Evolutionary conservation across 2,113 vertebrate genomes (phyloP), one percentile per base, ranked within the genome.

Genomic region (Corvus moneduloides): DNA sequence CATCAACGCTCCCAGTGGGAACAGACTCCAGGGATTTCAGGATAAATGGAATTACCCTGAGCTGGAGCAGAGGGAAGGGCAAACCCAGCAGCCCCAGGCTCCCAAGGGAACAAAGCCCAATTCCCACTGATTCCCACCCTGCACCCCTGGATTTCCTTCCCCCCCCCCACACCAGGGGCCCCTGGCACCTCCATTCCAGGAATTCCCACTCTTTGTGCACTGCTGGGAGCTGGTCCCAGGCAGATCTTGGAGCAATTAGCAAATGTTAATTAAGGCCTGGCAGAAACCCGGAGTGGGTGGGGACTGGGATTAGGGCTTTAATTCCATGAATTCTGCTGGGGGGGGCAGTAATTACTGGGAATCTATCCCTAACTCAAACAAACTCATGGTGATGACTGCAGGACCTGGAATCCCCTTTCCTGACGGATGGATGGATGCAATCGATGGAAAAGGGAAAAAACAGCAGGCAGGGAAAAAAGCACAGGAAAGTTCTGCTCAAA

Each of bases 221-320:
- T 48, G 16, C 1, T 49, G 83, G 49, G 22, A 54, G 71, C 74
- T 46, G 82, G 71, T 71, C 28, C 71, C 69, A 8, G 16, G 67
- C 16, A 8, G 49, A 93, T 69, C 73, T 67, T 32, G 58, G 63
- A 93, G 68, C 67, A 37, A 94, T 91, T 78, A 86, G 86, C 82
- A 96, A 90, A 92, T 66, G 90, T 84, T 96, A 96, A 95, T 97
- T 93, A 94, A 89, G 87, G 62, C 59, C 69, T 51, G 55, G 66
- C 83, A 78, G 62, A 86, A 93, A 54, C 69, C 73, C 7, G 5
- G 79, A 73, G 76, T 71, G 71, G 81, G 66, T 16, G 15, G 84
- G 62, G 95, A 79, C 84, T 79, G 62, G 76, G 73, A 94, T 78
- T 89, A 52, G 5, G 28, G 12, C 71, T 87, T 58, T 96, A 97